phyloP scores from a whole-genome alignment of 2,113 vertebrate genomes.

The Struthio camelus region DNA sequence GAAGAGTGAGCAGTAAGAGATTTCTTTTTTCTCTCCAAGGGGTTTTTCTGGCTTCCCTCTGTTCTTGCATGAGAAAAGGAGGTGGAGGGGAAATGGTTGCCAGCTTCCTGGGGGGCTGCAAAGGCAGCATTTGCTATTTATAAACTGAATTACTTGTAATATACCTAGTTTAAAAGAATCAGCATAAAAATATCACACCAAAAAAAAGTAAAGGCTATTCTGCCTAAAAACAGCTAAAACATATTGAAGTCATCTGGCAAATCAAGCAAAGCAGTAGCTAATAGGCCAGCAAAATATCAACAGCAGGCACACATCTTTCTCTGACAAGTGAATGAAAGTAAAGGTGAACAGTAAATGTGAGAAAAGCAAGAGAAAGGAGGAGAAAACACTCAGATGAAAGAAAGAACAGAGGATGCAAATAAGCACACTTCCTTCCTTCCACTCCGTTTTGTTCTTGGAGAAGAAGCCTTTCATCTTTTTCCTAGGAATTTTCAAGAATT shows the following conservation, averaged over 20 bases:
- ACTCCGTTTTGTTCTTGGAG: background rate
- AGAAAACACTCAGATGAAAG: background rate
- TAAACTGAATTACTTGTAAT: background rate
- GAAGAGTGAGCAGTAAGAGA: background rate
- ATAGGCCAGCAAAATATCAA: constrained; percentile 5
- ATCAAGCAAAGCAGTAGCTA: constrained; percentile 16
- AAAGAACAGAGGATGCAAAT: constrained; percentile 17
- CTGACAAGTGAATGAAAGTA: constrained; percentile 30
- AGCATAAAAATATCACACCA: background rate
- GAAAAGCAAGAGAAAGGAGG: constrained; percentile 17
- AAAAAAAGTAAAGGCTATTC: background rate
- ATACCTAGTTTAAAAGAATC: background rate
- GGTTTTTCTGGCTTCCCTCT: background rate
- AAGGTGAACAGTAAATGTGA: constrained; percentile 50
- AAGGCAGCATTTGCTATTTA: background rate
- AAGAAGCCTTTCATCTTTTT: background rate
- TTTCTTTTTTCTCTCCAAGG: background rate
- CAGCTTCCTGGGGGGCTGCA: background rate
- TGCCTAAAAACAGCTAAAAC: background rate
- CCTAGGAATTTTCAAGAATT: background rate
- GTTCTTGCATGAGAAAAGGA: background rate
- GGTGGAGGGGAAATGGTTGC: background rate
- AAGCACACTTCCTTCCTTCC: constrained; percentile 9
- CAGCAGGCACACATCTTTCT: background rate
- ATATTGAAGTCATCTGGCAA: constrained; percentile 52